Evolutionary conservation across 2,113 vertebrate genomes (phyloP).

Genomic region (Chascanopsetta lugubris): DNA sequence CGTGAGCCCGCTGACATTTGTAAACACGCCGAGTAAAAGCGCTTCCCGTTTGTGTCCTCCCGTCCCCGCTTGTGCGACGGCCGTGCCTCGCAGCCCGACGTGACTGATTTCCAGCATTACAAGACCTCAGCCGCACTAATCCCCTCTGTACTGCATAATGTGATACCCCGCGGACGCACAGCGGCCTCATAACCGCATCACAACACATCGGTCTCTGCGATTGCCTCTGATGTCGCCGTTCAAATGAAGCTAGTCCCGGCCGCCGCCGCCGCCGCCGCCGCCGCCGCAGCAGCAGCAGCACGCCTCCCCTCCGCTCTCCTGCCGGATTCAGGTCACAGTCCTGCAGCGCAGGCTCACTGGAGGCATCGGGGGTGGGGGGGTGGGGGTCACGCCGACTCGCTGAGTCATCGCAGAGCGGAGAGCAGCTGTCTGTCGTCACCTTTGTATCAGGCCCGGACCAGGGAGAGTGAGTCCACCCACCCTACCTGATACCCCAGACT

Average conservation of each 20-base stretch:
- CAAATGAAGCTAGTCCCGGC: neutral
- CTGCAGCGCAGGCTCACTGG: no score
- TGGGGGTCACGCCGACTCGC: no score
- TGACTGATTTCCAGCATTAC: slow-evolving; percentile 29
- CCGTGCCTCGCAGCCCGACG: neutral
- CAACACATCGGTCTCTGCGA: neutral
- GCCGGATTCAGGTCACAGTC: no score
- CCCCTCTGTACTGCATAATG: slow-evolving; percentile 37
- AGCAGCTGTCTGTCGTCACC: no score
- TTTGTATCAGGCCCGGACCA: no score
- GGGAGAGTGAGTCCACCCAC: no score
- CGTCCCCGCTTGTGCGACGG: neutral
- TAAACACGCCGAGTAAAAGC: neutral
- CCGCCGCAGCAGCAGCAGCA: no score
- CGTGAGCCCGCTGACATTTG: slow-evolving; percentile 13
- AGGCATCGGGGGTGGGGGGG: no score
- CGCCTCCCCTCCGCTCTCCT: neutral
- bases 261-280: no score
- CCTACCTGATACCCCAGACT: no score
- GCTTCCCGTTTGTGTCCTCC: neutral
- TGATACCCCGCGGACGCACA: slow-evolving; percentile 32
- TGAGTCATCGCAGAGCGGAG: no score
- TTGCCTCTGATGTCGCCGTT: neutral
- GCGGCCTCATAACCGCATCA: neutral
- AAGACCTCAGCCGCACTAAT: slow-evolving; percentile 23